These are phyloP conservation scores for Vireo altiloquus DNA, from an alignment of 2,113 vertebrate genomes.

Conservation along the genomic window DNA sequence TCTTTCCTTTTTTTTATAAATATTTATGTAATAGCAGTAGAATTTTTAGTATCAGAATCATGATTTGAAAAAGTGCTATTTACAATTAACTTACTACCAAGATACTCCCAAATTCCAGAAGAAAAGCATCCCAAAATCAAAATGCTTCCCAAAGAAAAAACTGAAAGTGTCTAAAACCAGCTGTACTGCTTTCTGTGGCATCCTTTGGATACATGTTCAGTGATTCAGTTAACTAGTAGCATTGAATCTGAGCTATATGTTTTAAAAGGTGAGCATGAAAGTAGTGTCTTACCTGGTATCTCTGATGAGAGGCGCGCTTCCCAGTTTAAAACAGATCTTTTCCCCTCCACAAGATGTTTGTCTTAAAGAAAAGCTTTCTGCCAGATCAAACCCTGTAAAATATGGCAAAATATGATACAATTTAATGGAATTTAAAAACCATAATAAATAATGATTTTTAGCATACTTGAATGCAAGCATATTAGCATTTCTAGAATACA, in stretches of 20 bases:
- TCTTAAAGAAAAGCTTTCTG: conserved; percentile 87
- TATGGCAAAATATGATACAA: not conserved
- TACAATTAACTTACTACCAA: not conserved
- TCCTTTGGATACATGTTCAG: not conserved
- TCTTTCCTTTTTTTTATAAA: not conserved
- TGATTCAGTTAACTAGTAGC: not conserved
- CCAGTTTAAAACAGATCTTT: conserved; percentile 85
- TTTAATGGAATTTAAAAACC: not conserved
- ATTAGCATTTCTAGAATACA: not conserved
- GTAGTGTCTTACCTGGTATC: conserved; percentile 67
- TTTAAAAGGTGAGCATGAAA: not conserved
- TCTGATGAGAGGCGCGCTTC: conserved; percentile 83
- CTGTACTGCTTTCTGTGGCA: not conserved
- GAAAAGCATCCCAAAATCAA: not conserved
- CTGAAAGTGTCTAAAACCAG: not conserved
- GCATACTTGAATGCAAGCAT: not conserved
- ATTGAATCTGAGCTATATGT: not conserved
- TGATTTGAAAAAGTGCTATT: not conserved
- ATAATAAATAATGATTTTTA: not conserved
- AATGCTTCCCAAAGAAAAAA: not conserved
- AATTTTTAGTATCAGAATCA: not conserved
- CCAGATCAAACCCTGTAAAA: conserved; percentile 89
- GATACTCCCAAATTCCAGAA: not conserved
- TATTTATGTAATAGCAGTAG: not conserved
- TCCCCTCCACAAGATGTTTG: conserved; percentile 80